Evolutionary conservation across 2,113 vertebrate species (phyloP), one percentile per base, ranked within the genome.

Genomic region (Pteropus alecto): DNA sequence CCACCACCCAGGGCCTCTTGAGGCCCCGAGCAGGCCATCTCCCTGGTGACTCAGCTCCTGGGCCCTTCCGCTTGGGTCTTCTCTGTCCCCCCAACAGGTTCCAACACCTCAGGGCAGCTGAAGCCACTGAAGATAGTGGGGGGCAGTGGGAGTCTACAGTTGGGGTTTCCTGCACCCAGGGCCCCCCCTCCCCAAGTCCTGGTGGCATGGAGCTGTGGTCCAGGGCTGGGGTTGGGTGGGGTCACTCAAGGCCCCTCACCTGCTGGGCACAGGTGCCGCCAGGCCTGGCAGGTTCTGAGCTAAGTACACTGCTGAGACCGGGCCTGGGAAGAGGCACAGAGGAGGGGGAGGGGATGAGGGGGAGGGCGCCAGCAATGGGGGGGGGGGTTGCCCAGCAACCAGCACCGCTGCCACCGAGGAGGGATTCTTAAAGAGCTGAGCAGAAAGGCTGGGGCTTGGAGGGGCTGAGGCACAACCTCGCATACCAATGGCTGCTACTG

Each of bases 361-460:
- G 33, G 56, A 41, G 77, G 30, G 81, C 12, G 48, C 73, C 46
- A 9, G 93, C 5, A 41, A n/a, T 1, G 1, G 81, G 84, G 82
- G 84, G 82, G 87, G 41, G 28, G 48, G 98, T 98, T 98, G 98
- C 98, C 77, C 22, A n/a, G 98, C 97, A 98, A 98, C 98, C 41
- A 81, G 61, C 95, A 97, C 51, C 51, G 83, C 83, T 5, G 46
- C 73, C 46, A 61, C 87, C 26, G 67, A 82, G 90, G 93, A 97
- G 89, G 95, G 96, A 82, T 96, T 94, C 96, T 97, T 95, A 94
- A 95, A 96, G 95, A 90, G 93, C 90, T 26, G 87, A 95, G 97
- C 95, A 51, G 93, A 95, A 94, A 97, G 93, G 76, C 81, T 60
- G 89, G 68, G 95, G 84, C 76, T 65, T 65, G 5, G 43, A 92